Conservation (phyloP, 2,113 vertebrate genomes). For the Tinamus guttatus region DNA sequence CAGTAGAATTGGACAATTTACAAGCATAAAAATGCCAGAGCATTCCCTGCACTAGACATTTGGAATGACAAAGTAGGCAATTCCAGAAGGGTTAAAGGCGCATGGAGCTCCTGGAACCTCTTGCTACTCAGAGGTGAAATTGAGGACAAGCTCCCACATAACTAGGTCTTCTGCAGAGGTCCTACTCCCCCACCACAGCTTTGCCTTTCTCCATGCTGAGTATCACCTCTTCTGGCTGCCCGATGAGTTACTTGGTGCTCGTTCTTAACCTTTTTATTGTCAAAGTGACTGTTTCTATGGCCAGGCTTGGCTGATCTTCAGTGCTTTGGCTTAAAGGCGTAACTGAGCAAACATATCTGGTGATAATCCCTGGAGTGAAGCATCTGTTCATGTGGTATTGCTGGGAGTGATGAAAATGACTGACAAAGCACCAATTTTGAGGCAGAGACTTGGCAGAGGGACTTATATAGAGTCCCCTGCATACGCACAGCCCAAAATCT, state of each 20-base stretch:
- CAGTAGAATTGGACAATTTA: not conserved
- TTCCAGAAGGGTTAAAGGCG: not conserved
- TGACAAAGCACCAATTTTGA: not conserved
- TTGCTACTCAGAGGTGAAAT: not conserved
- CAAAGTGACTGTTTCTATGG: not conserved
- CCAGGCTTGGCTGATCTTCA: not conserved
- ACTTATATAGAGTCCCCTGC: not conserved
- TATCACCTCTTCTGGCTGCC: not conserved
- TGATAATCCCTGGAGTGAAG: not conserved
- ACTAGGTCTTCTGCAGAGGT: not conserved
- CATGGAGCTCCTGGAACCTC: not conserved
- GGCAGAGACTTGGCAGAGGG: not conserved
- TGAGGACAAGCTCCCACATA: not conserved
- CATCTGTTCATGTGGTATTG: not conserved
- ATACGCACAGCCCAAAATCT: fast-evolving
- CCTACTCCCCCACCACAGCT: not conserved
- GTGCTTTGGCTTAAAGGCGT: not conserved
- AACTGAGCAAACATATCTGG: not conserved
- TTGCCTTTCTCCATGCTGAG: not conserved
- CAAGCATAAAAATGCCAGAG: not conserved
- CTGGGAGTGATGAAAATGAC: not conserved
- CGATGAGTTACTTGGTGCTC: not conserved
- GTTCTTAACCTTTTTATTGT: not conserved
- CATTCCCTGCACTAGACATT: not conserved
- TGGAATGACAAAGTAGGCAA: not conserved